phyloP scores from a whole-genome alignment of 2,797 vertebrate species.

The Brachymystax lenok region DNA sequence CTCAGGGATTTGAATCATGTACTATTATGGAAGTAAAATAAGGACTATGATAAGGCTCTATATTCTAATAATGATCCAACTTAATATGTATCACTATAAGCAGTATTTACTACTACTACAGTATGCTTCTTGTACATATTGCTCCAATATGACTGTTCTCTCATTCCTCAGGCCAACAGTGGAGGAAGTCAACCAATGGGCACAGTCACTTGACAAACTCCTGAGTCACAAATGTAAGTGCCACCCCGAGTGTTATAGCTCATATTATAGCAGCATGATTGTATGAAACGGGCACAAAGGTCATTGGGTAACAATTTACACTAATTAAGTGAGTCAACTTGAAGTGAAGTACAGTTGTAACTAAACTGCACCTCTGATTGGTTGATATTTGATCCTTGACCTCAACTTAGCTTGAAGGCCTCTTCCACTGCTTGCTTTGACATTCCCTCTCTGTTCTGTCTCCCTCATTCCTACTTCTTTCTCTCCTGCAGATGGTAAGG shows the following conservation, averaged over 20 bases:
- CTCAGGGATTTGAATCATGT: not conserved
- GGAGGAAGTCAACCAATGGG: constrained; percentile 74
- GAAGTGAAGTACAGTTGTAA: not conserved
- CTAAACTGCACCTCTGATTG: not conserved
- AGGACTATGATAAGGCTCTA: not conserved
- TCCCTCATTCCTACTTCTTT: not conserved
- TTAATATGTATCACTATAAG: not conserved
- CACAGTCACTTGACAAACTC: constrained; percentile 74
- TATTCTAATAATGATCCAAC: not conserved
- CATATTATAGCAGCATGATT: constrained; percentile 2
- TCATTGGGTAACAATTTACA: constrained; percentile 18
- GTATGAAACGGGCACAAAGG: constrained; percentile 46
- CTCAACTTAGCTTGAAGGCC: not conserved
- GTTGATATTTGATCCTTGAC: not conserved
- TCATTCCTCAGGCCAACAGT: constrained; percentile 61
- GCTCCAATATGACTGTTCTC: constrained; percentile 1
- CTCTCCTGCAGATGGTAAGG: constrained; percentile 81
- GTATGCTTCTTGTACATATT: not conserved
- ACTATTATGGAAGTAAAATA: not conserved
- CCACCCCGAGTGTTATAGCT: constrained; percentile 2
- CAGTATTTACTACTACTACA: not conserved
- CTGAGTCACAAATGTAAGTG: constrained; percentile 75
- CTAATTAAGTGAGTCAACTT: constrained; percentile 24
- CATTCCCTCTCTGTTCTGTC: not conserved
- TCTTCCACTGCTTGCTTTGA: not conserved